A percentile compares a stretch with the other conserved stretches of the same genome.
Conservation (phyloP, 2,113 vertebrate species). For the Hippocampus abdominalis region DNA sequence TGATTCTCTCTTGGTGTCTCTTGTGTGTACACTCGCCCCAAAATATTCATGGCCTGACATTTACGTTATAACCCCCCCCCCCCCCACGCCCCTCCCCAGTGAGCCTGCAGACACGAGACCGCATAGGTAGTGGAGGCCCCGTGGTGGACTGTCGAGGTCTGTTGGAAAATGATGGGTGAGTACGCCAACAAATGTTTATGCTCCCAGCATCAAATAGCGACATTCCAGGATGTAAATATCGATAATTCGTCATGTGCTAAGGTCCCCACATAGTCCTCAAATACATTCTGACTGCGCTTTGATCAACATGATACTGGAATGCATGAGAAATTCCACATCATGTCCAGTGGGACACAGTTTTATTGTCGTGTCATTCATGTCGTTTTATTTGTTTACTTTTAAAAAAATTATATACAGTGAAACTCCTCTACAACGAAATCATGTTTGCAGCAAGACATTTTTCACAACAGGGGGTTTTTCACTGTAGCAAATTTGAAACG, state of each 20-base stretch:
- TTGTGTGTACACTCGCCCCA: not conserved
- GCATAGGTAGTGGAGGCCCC: conserved; percentile 89
- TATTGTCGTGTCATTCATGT: not conserved
- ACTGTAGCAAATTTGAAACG: too few relatives aligned
- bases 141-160: conserved; percentile 96
- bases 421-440: too few relatives aligned
- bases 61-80: not conserved
- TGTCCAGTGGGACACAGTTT: not conserved
- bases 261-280: not conserved
- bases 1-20: not conserved
- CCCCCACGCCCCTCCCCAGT: conserved; percentile 69
- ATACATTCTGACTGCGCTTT: too few relatives aligned
- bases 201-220: not conserved
- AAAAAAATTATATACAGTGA: too few relatives aligned
- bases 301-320: not conserved
- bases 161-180: conserved; percentile 94
- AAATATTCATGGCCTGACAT: conserved; percentile 21
- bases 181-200: conserved; percentile 8
- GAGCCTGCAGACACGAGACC: conserved; percentile 94
- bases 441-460: too few relatives aligned
- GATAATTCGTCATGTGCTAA: not conserved
- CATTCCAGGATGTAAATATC: not conserved
- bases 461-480: too few relatives aligned
- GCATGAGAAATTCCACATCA: not conserved
- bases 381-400: not conserved